Evolutionary conservation across 2,113 vertebrate species (phyloP).

Genomic region (Sander vitreus): DNA sequence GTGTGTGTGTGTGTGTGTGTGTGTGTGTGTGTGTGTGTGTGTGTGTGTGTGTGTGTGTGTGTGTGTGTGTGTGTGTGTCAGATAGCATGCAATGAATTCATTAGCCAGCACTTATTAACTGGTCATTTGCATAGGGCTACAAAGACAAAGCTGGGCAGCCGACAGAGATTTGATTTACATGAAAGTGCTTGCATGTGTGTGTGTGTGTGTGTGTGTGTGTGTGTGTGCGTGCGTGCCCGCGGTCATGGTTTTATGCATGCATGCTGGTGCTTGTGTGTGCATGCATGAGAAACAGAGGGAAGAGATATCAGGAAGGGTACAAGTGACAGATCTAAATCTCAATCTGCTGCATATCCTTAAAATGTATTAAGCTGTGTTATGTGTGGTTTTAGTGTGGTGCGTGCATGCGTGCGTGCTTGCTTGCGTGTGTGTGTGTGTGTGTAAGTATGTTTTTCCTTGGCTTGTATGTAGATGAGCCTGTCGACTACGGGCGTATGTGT

Average conservation of each 20-base stretch:
- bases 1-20: neutral
- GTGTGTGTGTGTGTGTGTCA: neutral
- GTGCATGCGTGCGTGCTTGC: neutral
- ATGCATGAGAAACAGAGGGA: slow-evolving; percentile 23
- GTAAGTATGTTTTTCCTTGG: neutral
- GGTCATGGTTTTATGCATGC: slow-evolving; percentile 7
- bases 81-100: too few species aligned
- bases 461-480: neutral
- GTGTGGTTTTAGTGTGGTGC: neutral
- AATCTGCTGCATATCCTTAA: slow-evolving; percentile 27
- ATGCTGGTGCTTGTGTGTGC: neutral
- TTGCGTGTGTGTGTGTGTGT: neutral
- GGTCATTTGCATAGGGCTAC: too few species aligned
- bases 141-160: too few species aligned
- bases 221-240: neutral
- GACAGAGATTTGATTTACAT: too few species aligned
- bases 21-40: slow-evolving; percentile 6
- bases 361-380: neutral
- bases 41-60: neutral
- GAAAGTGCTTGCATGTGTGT: too few species aligned
- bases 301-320: slow-evolving; percentile 26
- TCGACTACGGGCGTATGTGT: neutral
- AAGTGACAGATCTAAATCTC: slow-evolving; percentile 19
- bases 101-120: too few species aligned
- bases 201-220: slow-evolving; percentile 7